Conservation (phyloP, 2,113 vertebrate genomes). For the Uria lomvia region DNA sequence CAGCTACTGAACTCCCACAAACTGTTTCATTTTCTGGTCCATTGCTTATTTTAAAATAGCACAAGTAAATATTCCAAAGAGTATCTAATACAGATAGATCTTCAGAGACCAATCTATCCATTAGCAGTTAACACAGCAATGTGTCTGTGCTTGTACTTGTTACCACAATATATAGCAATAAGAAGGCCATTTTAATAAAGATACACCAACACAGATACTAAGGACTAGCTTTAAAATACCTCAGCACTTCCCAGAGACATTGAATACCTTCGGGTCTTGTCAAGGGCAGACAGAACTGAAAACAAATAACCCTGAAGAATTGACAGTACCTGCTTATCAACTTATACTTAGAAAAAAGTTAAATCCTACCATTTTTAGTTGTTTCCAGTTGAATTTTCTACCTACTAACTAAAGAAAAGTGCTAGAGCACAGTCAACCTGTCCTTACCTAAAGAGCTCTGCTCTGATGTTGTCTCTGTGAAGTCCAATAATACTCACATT, state of each 20-base stretch:
- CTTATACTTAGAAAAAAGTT: not conserved
- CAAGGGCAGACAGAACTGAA: not conserved
- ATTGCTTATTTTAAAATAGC: not conserved
- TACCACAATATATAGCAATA: not conserved
- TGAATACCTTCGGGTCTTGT: not conserved
- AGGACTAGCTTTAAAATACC: not conserved
- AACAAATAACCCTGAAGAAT: not conserved
- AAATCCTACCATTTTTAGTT: not conserved
- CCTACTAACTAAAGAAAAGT: not conserved
- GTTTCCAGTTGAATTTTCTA: not conserved
- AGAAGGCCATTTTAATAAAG: not conserved
- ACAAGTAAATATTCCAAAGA: not conserved
- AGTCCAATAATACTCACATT: accelerated
- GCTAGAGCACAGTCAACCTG: not conserved
- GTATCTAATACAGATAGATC: not conserved
- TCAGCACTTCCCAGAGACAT: not conserved
- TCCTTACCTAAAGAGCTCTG: not conserved
- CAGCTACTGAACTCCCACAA: not conserved
- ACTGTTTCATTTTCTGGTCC: not conserved
- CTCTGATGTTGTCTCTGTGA: not conserved
- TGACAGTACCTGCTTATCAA: not conserved
- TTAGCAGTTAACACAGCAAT: not conserved
- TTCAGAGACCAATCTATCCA: not conserved
- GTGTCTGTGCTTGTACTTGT: not conserved
- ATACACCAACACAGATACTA: not conserved